Percentiles rank a stretch among this genome's conserved stretches.
Conservation (phyloP, 2,888 invertebrate genomes). For the Siphonodentalium dalli region DNA sequence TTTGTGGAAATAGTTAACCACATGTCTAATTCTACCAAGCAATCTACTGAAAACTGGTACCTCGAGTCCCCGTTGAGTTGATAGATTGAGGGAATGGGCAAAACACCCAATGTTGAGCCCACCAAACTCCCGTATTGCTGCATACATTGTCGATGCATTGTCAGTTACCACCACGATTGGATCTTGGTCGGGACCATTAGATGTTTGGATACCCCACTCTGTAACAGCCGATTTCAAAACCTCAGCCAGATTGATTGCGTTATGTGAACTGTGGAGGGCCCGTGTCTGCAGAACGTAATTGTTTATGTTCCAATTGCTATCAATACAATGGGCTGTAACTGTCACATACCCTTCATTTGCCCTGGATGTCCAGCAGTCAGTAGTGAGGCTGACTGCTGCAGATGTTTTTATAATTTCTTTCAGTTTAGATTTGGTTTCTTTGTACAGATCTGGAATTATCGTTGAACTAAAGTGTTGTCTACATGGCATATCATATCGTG, state of each 20-base stretch:
- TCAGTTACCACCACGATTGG: slow-evolving; percentile 1
- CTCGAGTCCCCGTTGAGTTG: not conserved
- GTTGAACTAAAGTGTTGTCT: not conserved
- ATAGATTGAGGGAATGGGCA: slow-evolving; percentile 7
- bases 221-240: not conserved
- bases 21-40: not conserved
- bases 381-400: not conserved
- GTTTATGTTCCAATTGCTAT: slow-evolving; percentile 1
- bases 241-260: not conserved
- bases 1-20: too few relatives aligned
- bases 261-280: not conserved
- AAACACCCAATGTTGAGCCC: slow-evolving; percentile 1
- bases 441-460: not conserved
- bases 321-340: slow-evolving; percentile 5
- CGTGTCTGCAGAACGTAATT: slow-evolving; percentile 4
- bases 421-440: not conserved
- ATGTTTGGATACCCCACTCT: not conserved
- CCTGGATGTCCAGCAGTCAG: slow-evolving; percentile 8
- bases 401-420: not conserved
- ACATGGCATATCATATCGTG: not conserved
- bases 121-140: not conserved
- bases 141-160: slow-evolving; percentile 2
- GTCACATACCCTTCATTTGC: slow-evolving; percentile 5
- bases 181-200: too few relatives aligned
- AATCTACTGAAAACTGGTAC: not conserved